Percentiles rank a stretch among this genome's conserved stretches.
phyloP scores from a whole-genome alignment of 2,113 vertebrate species.

The Campylorhamphus procurvoides region DNA sequence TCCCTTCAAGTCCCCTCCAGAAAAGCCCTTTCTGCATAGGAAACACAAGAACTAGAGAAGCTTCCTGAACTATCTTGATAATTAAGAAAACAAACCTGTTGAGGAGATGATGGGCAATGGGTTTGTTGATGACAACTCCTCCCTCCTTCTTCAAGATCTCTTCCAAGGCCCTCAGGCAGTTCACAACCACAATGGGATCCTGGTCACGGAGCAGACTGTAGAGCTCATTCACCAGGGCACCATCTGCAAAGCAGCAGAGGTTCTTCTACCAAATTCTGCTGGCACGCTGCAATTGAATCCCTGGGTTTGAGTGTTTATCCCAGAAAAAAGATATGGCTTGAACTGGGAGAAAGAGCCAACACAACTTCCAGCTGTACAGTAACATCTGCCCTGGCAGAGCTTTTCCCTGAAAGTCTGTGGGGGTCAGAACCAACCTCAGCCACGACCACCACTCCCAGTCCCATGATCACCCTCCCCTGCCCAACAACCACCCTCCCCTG shows the following conservation, averaged over 20 bases:
- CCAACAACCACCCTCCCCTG: background rate
- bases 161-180: constrained; percentile 93
- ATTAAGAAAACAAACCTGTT: constrained; percentile 82
- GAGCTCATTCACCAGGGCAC: constrained; percentile 90
- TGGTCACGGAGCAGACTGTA: constrained; percentile 93
- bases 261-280: background rate
- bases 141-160: constrained; percentile 93
- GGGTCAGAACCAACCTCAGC: background rate
- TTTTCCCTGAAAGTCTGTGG: background rate
- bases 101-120: constrained; percentile 95
- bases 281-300: background rate
- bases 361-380: background rate
- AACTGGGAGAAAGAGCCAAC: background rate
- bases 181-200: constrained; percentile 95
- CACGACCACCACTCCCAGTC: too few relatives aligned
- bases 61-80: background rate
- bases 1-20: background rate
- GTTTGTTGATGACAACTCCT: constrained; percentile 95
- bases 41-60: background rate
- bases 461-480: too few relatives aligned
- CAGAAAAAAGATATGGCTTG: fast-evolving
- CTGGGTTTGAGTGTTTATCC: fast-evolving
- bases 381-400: background rate
- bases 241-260: constrained; percentile 75
- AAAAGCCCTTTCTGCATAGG: background rate